These are phyloP conservation scores for Diplazon laetatorius DNA, from an alignment of 2,888 invertebrate species.

Conservation along the genomic window DNA sequence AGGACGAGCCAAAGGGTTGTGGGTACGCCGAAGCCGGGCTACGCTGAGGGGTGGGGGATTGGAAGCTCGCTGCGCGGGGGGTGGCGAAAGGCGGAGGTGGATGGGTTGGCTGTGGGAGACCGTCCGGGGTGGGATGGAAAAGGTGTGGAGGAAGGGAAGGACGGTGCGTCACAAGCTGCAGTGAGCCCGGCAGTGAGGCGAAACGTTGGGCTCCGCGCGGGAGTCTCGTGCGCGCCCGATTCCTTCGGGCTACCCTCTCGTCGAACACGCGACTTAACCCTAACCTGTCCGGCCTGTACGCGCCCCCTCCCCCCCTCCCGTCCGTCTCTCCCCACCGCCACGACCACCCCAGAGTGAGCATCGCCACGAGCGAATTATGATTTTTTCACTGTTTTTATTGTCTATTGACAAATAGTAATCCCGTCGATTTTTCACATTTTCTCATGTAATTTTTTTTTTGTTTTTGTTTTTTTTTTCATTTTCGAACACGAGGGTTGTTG, in stretches of 20 bases:
- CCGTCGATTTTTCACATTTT: too few species aligned
- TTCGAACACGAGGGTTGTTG: too few species aligned
- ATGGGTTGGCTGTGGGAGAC: slow-evolving; percentile 64
- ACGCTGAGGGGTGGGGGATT: slow-evolving; percentile 44
- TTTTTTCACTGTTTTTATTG: too few species aligned
- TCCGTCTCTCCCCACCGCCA: too few species aligned
- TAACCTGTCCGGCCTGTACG: slow-evolving; percentile 63
- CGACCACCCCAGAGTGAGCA: slow-evolving; percentile 67
- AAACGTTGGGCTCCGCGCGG: slow-evolving; percentile 81
- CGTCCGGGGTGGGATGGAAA: slow-evolving; percentile 64
- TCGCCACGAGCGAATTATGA: slow-evolving; percentile 57
- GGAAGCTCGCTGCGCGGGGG: too few species aligned
- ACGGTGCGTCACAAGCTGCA: slow-evolving; percentile 81
- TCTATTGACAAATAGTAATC: too few species aligned
- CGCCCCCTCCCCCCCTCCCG: too few species aligned
- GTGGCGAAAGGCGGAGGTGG: slow-evolving; percentile 55
- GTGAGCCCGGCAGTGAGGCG: slow-evolving; percentile 82
- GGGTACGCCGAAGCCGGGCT: slow-evolving; percentile 61
- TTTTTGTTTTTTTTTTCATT: too few species aligned
- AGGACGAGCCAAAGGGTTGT: slow-evolving; percentile 64
- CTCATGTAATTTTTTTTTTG: too few species aligned
- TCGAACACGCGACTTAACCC: slow-evolving; percentile 69
- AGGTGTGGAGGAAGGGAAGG: slow-evolving; percentile 73
- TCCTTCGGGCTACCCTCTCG: slow-evolving; percentile 64
- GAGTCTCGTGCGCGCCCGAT: slow-evolving; percentile 79